A percentile compares a stretch with the other conserved stretches of the same genome.
Conservation (phyloP, 2,797 vertebrate genomes). For the Vireo griseus region DNA sequence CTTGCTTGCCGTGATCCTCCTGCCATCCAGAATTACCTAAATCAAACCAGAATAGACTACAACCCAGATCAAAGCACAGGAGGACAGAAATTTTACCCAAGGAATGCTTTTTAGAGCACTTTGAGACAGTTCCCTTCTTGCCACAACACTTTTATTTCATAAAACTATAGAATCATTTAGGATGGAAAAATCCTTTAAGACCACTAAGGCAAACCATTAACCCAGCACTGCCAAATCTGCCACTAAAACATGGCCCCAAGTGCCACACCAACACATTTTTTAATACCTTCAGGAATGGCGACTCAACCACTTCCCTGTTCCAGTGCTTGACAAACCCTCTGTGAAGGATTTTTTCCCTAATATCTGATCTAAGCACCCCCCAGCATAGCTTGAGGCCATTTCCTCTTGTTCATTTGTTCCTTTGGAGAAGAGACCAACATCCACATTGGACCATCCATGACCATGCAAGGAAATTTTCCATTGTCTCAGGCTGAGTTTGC, state of each 20-base stretch:
- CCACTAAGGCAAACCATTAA: neutral
- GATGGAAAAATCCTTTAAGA: neutral
- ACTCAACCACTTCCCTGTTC: neutral
- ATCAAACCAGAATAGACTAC: neutral
- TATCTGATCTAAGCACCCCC: neutral
- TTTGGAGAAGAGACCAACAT: neutral
- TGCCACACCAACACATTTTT: neutral
- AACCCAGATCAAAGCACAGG: neutral
- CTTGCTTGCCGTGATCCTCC: neutral
- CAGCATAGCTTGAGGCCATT: neutral
- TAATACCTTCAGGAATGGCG: neutral
- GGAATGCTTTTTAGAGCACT: rapidly evolving
- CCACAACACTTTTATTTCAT: neutral
- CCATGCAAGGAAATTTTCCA: neutral
- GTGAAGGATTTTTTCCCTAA: neutral
- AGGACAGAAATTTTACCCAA: neutral
- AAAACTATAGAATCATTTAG: neutral
- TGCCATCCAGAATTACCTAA: neutral
- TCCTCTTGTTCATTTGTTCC: neutral
- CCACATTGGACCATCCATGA: neutral
- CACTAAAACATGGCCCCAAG: neutral
- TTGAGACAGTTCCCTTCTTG: neutral
- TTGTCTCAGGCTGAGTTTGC: neutral
- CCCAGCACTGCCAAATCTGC: neutral
- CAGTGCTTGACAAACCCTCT: neutral